phyloP scores from a whole-genome alignment of 2,113 vertebrate species.

The Mus pahari region DNA sequence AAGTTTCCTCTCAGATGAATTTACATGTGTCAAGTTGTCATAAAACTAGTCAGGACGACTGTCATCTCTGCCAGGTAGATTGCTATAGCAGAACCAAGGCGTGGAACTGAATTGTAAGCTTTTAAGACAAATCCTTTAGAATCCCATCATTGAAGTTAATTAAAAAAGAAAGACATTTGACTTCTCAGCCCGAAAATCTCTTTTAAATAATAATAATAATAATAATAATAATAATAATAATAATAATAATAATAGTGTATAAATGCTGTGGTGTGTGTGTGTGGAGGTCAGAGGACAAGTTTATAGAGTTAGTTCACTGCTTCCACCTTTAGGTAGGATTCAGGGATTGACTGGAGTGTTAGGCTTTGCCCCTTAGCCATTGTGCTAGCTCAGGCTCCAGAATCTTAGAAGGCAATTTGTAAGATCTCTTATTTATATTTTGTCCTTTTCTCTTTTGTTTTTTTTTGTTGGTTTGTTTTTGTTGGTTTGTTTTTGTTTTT shows the following conservation, averaged over 20 bases:
- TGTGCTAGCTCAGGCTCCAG: neutral
- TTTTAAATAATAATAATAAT: neutral
- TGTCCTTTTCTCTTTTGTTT: neutral
- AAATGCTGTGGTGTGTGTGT: too few relatives aligned
- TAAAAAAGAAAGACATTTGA: neutral
- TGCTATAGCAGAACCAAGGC: neutral
- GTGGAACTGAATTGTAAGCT: neutral
- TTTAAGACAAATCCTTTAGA: neutral
- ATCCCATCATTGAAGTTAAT: neutral
- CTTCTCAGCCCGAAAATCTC: constrained; percentile 10
- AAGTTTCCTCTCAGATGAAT: neutral
- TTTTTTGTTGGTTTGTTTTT: too few relatives aligned
- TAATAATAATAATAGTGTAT: neutral
- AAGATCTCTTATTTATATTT: constrained; percentile 37
- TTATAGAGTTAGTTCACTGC: neutral
- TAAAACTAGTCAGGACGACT: neutral
- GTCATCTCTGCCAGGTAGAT: neutral
- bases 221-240: neutral
- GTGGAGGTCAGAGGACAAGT: neutral
- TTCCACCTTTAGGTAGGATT: too few relatives aligned
- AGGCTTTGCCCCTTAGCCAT: too few relatives aligned
- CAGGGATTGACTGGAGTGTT: neutral
- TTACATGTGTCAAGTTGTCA: neutral
- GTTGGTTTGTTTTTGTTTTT: too few relatives aligned
- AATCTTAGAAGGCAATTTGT: constrained; percentile 3